Conservation (phyloP, 2,797 vertebrate species). For the Prionace glauca region DNA sequence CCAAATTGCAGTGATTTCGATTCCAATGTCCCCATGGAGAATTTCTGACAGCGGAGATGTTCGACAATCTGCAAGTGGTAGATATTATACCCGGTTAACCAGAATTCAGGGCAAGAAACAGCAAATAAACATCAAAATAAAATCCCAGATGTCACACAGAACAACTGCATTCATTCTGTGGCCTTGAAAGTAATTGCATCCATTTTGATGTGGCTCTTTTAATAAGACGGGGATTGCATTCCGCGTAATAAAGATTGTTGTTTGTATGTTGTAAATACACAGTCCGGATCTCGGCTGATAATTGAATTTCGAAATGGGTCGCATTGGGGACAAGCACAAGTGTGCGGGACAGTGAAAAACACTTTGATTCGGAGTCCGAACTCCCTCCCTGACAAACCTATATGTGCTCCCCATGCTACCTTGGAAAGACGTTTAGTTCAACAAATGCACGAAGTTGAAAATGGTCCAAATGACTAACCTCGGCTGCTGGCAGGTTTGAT, state of each 20-base stretch:
- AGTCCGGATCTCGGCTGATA: neutral
- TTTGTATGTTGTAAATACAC: neutral
- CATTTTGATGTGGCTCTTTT: neutral
- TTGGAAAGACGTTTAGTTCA: conserved; percentile 16
- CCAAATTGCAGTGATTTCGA: neutral
- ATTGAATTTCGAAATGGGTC: neutral
- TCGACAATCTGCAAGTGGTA: neutral
- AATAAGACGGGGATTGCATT: neutral
- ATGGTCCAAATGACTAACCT: neutral
- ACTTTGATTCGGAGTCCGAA: neutral
- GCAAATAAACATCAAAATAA: neutral
- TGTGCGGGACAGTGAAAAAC: too few species aligned
- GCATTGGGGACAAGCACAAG: neutral
- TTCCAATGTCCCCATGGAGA: neutral
- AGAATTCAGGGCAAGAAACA: conserved; percentile 16
- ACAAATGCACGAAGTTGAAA: conserved; percentile 29
- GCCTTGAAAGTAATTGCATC: conserved; percentile 11
- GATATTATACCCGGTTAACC: neutral
- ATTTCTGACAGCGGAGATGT: neutral
- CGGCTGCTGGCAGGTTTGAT: neutral
- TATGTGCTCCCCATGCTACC: neutral
- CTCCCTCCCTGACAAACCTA: neutral
- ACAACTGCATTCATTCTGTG: neutral
- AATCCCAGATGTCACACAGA: conserved; percentile 3
- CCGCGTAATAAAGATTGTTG: neutral